Conservation (phyloP, 1,140 invertebrate genomes). For the Ptiloglossa arizonensis region DNA sequence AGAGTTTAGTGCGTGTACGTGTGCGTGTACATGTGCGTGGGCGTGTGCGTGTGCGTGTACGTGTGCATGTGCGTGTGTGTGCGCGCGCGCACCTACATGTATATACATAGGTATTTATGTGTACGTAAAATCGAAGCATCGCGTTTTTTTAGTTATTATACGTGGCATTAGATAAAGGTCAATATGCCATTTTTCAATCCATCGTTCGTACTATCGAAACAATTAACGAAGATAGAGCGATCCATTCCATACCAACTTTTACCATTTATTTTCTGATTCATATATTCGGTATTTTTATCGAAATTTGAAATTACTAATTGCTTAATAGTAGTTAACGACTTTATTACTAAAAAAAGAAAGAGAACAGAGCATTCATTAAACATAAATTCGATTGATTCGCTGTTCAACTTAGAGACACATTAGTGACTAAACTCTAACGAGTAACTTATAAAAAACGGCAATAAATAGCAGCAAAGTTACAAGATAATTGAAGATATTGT, state of each 20-base stretch:
- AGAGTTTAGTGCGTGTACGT: not conserved
- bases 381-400: not conserved
- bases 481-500: no score
- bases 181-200: not conserved
- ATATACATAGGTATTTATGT: not conserved
- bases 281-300: no score
- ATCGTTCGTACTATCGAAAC: no score
- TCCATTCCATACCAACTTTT: no score
- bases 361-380: conserved; percentile 3
- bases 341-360: not conserved
- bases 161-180: not conserved
- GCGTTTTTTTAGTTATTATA: not conserved
- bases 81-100: conserved; percentile 2
- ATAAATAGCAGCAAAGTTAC: no score
- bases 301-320: no score
- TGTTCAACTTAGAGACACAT: no score
- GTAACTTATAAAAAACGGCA: no score
- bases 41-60: not conserved
- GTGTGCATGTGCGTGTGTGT: not conserved
- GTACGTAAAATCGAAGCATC: not conserved
- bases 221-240: no score
- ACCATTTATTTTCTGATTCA: no score
- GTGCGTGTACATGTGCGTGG: conserved; percentile 50
- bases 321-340: no score
- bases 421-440: no score